phyloP scores from a whole-genome alignment of 1,140 invertebrate genomes.

The Drosophila pseudoobscura region DNA sequence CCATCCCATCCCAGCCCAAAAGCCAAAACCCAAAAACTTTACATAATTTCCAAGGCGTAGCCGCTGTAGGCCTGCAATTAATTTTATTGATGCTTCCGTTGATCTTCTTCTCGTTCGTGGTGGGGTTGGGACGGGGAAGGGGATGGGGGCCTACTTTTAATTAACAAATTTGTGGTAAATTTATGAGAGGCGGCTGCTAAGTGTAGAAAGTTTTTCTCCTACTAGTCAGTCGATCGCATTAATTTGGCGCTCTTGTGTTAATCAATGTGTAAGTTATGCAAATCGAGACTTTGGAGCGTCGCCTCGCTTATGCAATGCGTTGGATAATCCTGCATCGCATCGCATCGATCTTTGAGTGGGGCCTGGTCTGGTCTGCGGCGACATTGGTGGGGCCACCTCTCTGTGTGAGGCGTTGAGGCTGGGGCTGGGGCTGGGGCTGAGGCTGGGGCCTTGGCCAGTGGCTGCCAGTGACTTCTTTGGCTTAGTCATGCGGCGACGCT shows the following conservation, averaged over 20 bases:
- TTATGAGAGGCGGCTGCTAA: conserved; percentile 51
- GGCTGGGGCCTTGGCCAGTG: conserved; percentile 55
- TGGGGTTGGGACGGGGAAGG: no score
- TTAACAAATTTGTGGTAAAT: conserved; percentile 50
- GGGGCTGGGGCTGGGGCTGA: conserved; percentile 11
- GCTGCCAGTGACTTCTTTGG: conserved; percentile 63
- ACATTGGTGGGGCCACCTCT: conserved; percentile 31
- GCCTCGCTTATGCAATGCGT: conserved; percentile 46
- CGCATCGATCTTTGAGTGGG: no score
- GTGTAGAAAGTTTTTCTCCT: conserved; percentile 68
- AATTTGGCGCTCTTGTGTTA: conserved; percentile 62
- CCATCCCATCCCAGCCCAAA: conserved; percentile 16
- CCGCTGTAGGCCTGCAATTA: conserved; percentile 73
- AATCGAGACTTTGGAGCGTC: conserved; percentile 47
- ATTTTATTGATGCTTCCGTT: conserved; percentile 34
- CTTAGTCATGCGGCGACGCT: conserved; percentile 69
- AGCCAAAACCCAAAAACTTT: conserved; percentile 42
- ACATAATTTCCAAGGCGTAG: conserved; percentile 66
- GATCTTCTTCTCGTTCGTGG: conserved; percentile 11
- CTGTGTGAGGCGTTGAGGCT: conserved; percentile 2
- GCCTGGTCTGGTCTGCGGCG: conserved; percentile 1
- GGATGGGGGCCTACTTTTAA: conserved; percentile 41
- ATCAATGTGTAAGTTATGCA: conserved; percentile 71
- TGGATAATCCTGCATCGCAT: conserved; percentile 34
- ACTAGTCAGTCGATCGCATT: conserved; percentile 17